Base-by-base conservation (phyloP, 2,113 vertebrate genomes). In the Notothenia coriiceps region DNA sequence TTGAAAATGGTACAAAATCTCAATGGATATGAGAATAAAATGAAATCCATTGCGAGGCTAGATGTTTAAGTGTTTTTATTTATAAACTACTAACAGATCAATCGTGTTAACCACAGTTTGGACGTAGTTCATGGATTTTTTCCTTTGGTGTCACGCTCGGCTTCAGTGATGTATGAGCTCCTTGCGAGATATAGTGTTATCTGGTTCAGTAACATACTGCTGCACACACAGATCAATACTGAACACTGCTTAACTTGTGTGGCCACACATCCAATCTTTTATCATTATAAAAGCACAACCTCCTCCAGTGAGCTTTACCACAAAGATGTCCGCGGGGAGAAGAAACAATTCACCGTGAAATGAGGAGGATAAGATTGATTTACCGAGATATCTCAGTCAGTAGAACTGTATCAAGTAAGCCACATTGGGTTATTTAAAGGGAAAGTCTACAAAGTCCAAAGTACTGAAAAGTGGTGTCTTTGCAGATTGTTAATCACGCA, bases 341-440 rank as follows among this genome's bases (percentile, higher is more conserved):
- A 79, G 63, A 86, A 80, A 86, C 86, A 79, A 88, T 88, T 87
- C 66, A 59, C 64, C 1, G 18, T 65, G 69, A 90, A 89, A 89
- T 78, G 81, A 84, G 65, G 66, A 70, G 73, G 82, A 82, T 72
- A 15, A 70, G 69, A 87, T 87, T 73, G 87, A 91, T 84, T 85
- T 60, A 55, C 35, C 0, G 71, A 56, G 82, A 69, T 74, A 74
- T 63, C 67, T 65, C 40, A 35, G 47, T 54, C 49, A 25, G 44
- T 47, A 35, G 64, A 71, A 74, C 22, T 71, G 60, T 71, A 40
- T 64, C 44, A 77, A 62, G 50, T 59, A 40, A 14, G 14, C 25
- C 18, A 12, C 20, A 62, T 46, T 63, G 70, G 80, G 80, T 85
- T 54, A 75, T 82, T 66, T 46, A 70, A 33, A 57, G 57, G 52